These are phyloP conservation scores for Tiliacea citrago DNA, from an alignment of 2,888 invertebrate species.

Conservation along the genomic window DNA sequence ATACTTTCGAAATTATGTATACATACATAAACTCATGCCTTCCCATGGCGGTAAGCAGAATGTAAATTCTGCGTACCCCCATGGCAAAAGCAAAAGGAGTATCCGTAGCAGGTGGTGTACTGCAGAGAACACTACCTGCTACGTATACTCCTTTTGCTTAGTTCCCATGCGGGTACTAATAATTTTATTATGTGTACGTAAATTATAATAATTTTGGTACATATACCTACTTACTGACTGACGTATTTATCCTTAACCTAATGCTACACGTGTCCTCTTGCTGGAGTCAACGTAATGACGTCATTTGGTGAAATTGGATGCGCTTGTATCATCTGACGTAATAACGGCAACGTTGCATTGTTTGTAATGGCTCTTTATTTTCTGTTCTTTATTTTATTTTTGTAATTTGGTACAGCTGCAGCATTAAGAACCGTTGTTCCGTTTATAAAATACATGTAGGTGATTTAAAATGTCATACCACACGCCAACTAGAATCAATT, in stretches of 20 bases:
- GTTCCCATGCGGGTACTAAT: background rate
- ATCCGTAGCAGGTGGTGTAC: too few relatives aligned
- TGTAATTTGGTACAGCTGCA: conserved; percentile 3
- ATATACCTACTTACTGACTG: background rate
- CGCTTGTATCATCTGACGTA: conserved; percentile 1
- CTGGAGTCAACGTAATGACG: background rate
- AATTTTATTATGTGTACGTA: too few relatives aligned
- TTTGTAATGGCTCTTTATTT: conserved; percentile 4
- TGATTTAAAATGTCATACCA: background rate
- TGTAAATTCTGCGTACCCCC: too few relatives aligned
- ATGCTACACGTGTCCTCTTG: background rate
- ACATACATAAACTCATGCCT: background rate
- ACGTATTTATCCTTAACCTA: background rate
- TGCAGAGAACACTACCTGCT: background rate
- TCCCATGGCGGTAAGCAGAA: background rate
- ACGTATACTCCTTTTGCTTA: background rate
- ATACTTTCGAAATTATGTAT: background rate
- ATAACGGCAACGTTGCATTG: conserved; percentile 30
- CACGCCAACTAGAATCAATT: too few relatives aligned
- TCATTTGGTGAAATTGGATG: conserved; percentile 29
- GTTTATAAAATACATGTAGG: background rate
- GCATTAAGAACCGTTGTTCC: background rate
- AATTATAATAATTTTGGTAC: background rate
- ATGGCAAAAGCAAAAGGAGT: too few relatives aligned
- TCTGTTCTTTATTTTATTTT: conserved; percentile 9